Conservation (phyloP, 2,888 invertebrate genomes). For the Maniola hyperantus region DNA sequence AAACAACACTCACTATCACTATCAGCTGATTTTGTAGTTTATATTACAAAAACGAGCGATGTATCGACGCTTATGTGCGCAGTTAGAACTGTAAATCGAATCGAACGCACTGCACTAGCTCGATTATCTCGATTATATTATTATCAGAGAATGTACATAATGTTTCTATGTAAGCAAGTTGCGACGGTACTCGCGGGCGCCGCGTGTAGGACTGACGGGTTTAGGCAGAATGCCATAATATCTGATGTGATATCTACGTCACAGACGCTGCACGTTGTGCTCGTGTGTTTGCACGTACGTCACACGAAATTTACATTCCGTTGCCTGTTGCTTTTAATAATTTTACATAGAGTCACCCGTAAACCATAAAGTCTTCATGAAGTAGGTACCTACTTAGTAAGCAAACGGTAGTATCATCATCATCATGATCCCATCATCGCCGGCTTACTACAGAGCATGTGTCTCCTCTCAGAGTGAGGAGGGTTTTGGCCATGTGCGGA, state of each 20-base stretch:
- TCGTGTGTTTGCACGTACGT: slow-evolving; percentile 17
- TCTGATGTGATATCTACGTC: slow-evolving; percentile 25
- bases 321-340: neutral
- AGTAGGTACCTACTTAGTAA: too few relatives aligned
- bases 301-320: neutral
- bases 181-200: slow-evolving; percentile 35
- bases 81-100: neutral
- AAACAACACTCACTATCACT: slow-evolving; percentile 34
- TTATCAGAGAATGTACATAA: neutral
- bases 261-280: slow-evolving; percentile 12
- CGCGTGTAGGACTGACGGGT: slow-evolving; percentile 44
- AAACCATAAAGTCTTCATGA: too few relatives aligned
- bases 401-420: too few relatives aligned
- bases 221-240: slow-evolving; percentile 50
- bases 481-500: too few relatives aligned
- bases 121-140: neutral
- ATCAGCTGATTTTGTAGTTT: slow-evolving; percentile 57
- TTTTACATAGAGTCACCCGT: neutral
- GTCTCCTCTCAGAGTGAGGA: too few relatives aligned
- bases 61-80: neutral
- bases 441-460: too few relatives aligned
- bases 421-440: too few relatives aligned
- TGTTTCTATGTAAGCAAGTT: neutral
- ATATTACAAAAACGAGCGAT: slow-evolving; percentile 25
- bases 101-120: neutral